Conservation (phyloP, 2,888 invertebrate genomes). For the Gnatocerus cornutus region DNA sequence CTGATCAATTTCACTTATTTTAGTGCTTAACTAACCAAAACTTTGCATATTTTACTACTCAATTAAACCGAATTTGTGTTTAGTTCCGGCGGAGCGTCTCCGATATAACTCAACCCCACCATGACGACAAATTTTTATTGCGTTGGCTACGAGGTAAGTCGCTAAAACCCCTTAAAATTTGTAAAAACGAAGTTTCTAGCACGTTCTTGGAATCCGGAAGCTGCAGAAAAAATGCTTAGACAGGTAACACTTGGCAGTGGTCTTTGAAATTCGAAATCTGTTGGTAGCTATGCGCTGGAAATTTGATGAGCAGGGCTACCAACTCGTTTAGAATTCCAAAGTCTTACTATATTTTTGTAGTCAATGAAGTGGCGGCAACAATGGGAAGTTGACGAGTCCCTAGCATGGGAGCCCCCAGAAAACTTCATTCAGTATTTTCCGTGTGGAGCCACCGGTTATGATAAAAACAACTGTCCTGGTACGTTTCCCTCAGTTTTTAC, state of each 20-base stretch:
- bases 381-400: slow-evolving; percentile 83
- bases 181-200: slow-evolving; percentile 75
- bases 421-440: slow-evolving; percentile 83
- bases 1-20: too few species aligned
- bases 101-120: slow-evolving; percentile 80
- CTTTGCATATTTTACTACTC: neutral
- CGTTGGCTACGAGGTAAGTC: slow-evolving; percentile 86
- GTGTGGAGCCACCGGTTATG: slow-evolving; percentile 85
- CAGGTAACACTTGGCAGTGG: slow-evolving; percentile 79
- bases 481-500: neutral
- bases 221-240: slow-evolving; percentile 94
- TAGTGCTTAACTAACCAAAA: neutral
- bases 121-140: slow-evolving; percentile 85
- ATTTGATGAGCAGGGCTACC: too few species aligned
- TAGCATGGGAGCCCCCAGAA: slow-evolving; percentile 82
- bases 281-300: too few species aligned
- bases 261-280: too few species aligned
- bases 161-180: neutral
- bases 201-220: slow-evolving; percentile 87
- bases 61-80: slow-evolving; percentile 20
- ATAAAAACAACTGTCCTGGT: slow-evolving; percentile 89
- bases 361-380: slow-evolving; percentile 83
- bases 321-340: too few species aligned
- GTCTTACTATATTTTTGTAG: slow-evolving; percentile 70
- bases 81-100: slow-evolving; percentile 84